phyloP scores from a whole-genome alignment of 2,113 vertebrate genomes.

The Isurus oxyrinchus region DNA sequence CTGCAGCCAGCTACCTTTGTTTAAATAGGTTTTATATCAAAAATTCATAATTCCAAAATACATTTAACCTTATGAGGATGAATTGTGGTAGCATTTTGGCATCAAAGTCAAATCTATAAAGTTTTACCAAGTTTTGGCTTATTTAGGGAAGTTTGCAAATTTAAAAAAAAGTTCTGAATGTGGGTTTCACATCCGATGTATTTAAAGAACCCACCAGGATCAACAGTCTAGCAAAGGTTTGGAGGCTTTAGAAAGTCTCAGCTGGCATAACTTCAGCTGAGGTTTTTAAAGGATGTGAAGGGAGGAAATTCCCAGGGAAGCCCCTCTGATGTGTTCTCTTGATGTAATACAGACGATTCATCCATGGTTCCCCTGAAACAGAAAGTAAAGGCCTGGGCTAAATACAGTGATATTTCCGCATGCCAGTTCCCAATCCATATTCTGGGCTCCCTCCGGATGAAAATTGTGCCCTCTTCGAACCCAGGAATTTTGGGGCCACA shows the following conservation, averaged over 20 bases:
- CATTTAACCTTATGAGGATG: not conserved
- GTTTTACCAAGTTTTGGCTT: not conserved
- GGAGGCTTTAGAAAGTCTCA: not conserved
- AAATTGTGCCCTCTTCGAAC: not conserved
- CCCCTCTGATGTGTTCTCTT: not conserved
- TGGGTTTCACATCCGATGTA: not conserved
- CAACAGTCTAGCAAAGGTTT: not conserved
- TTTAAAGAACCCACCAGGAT: not conserved
- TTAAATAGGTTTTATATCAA: not conserved
- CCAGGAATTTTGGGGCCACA: not conserved
- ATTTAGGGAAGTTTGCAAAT: not conserved
- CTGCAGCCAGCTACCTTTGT: not conserved
- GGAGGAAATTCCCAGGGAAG: not conserved
- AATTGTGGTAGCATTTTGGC: not conserved
- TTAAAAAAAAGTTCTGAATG: not conserved
- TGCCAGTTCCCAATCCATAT: not conserved
- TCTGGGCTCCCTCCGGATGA: not conserved
- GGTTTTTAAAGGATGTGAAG: not conserved
- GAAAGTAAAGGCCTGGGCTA: not conserved
- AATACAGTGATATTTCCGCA: not conserved
- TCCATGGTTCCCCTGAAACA: not conserved
- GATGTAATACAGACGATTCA: not conserved
- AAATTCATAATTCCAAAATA: slow-evolving; percentile 10
- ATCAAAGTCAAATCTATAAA: not conserved
- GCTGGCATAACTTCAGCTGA: not conserved